Percentiles rank a stretch among this genome's conserved stretches.
Evolutionary conservation across 2,888 invertebrate species (phyloP).

Genomic region (Cordilura impudica): DNA sequence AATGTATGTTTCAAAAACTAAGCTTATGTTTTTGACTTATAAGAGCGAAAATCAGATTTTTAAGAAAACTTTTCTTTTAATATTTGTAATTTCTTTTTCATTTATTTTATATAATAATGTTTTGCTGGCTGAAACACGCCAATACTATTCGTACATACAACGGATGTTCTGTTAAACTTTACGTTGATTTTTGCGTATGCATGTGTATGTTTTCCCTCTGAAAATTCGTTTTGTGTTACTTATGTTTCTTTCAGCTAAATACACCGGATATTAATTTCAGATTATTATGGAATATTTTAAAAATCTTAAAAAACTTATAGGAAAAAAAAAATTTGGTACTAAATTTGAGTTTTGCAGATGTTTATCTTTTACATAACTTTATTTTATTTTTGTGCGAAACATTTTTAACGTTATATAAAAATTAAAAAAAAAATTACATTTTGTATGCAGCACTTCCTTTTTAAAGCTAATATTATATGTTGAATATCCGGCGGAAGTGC

Average conservation of each 20-base stretch:
- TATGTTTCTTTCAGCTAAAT: neutral
- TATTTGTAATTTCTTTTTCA: neutral
- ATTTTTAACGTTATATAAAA: neutral
- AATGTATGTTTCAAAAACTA: constrained; percentile 11
- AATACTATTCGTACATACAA: no score
- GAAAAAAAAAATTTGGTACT: neutral
- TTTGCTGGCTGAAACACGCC: neutral
- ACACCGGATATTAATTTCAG: constrained; percentile 60
- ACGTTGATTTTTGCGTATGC: neutral
- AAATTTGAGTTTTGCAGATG: neutral
- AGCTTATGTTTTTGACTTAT: constrained; percentile 50
- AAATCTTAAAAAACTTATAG: constrained; percentile 11
- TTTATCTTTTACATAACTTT: constrained; percentile 39
- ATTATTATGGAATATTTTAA: constrained; percentile 31
- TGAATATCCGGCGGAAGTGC: constrained; percentile 61
- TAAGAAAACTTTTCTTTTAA: neutral
- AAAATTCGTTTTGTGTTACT: neutral
- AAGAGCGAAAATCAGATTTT: neutral
- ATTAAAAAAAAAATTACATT: constrained; percentile 42
- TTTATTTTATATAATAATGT: neutral
- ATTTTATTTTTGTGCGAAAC: neutral
- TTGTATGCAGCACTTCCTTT: constrained; percentile 60
- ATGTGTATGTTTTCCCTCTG: neutral
- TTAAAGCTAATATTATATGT: constrained; percentile 61
- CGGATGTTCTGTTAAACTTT: constrained; percentile 12